Evolutionary conservation across 1,140 invertebrate genomes (phyloP), one percentile per base, ranked within the genome.

Genomic region (Cheumatopsyche charites): DNA sequence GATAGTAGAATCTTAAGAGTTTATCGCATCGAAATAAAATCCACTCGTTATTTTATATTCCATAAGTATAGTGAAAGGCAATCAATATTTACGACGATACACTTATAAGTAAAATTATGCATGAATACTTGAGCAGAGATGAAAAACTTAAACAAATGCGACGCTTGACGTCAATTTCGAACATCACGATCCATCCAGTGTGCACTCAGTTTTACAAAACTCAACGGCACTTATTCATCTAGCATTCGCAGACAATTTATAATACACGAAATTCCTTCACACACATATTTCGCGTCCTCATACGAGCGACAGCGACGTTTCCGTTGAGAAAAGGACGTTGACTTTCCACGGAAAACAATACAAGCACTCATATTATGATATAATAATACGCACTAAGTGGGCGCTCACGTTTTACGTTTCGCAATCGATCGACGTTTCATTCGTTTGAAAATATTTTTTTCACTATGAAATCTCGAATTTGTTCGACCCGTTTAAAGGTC

Each of bases 271-370:
- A 58, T 58, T 58, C 55, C 55, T 25, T 58, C 55, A 58, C 55
- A 58, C 21, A 58, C 7, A 58, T 58, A 25, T 58, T 58, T 58
- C 55, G 21, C 13, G 55, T 58, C 55, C 55, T 58, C 55, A 58
- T 25, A 58, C 21, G 55, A 58, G 21, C 12, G 21, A 5, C 49
- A 17, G 17, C 55, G 55, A 58, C 55, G 55, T 58, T 58, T 58
- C 55, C 55, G 55, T 25, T 25, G 7, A 19, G 23, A 58, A 58
- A 58, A 58, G 55, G 55, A 58, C 55, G 23, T 58, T 58, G 55
- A 58, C 55, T 25, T 58, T 52, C 47, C 47, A 52, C 47, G 15
- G 47, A 52, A 36, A 36, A 11, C 47, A 19, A 52, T 52, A 52
- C 21, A 58, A 17, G 55, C 55, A 25, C 21, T 55, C 9, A 21